phyloP scores from a whole-genome alignment of 2,888 invertebrate genomes.

The Rhingia rostrata region DNA sequence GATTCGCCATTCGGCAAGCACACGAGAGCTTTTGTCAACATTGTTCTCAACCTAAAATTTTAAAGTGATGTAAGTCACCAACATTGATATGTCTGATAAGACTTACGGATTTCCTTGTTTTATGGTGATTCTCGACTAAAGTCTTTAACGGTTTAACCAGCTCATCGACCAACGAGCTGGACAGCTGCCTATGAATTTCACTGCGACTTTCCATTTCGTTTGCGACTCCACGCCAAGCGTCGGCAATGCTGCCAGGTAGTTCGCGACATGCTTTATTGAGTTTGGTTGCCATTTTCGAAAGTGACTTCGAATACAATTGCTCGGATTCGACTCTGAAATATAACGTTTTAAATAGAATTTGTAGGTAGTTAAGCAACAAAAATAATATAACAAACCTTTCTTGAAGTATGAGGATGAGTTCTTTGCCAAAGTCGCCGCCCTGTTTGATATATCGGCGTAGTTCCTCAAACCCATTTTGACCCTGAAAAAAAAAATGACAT shows the following conservation, averaged over 20 bases:
- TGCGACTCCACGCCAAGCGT: slow-evolving; percentile 95
- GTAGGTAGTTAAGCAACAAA: not conserved
- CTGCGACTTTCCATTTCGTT: slow-evolving; percentile 96
- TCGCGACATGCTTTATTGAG: slow-evolving; percentile 92
- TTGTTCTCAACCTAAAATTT: slow-evolving; percentile 86
- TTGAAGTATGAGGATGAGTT: slow-evolving; percentile 93
- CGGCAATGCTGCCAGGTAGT: slow-evolving; percentile 90
- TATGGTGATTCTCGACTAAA: slow-evolving; percentile 88
- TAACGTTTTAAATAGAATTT: slow-evolving; percentile 1
- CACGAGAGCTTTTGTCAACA: slow-evolving; percentile 93
- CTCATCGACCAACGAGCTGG: slow-evolving; percentile 91
- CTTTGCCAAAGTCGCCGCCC: slow-evolving; percentile 97
- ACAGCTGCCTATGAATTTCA: slow-evolving; percentile 93
- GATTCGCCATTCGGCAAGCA: slow-evolving; percentile 92
- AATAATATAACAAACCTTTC: slow-evolving; percentile 88
- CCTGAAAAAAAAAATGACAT: slow-evolving; percentile 85
- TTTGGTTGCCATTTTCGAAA: slow-evolving; percentile 93
- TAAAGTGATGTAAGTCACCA: slow-evolving; percentile 70
- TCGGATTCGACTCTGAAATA: slow-evolving; percentile 92
- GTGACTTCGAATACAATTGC: slow-evolving; percentile 93
- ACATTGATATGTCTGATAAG: not conserved
- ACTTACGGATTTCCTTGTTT: slow-evolving; percentile 87
- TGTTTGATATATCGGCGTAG: slow-evolving; percentile 95
- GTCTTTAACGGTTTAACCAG: slow-evolving; percentile 93
- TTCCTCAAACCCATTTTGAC: slow-evolving; percentile 96